Evolutionary conservation across 2,888 invertebrate species (phyloP).

Genomic region (Euproctis similis): DNA sequence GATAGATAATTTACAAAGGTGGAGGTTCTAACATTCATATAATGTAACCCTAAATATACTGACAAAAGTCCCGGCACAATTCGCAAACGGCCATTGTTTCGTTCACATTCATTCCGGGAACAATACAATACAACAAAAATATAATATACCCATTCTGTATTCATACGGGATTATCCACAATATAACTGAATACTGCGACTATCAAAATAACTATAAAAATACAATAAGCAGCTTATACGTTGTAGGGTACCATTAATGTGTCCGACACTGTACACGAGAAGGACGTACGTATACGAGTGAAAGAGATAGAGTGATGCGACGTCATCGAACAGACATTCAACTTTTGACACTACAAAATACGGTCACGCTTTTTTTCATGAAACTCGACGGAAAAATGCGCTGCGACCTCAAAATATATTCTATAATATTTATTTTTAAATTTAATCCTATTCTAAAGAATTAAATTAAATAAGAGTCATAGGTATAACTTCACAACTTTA

Average conservation of each 20-base stretch:
- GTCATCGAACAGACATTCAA: slow-evolving; percentile 29
- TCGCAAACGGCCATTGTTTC: slow-evolving; percentile 59
- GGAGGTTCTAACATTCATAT: too few relatives aligned
- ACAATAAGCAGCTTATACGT: slow-evolving; percentile 71
- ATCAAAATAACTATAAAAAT: slow-evolving; percentile 76
- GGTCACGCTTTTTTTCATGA: too few relatives aligned
- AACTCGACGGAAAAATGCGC: too few relatives aligned
- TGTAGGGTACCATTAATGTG: slow-evolving; percentile 65
- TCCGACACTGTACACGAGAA: slow-evolving; percentile 39
- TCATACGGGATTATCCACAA: slow-evolving; percentile 61
- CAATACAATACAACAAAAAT: slow-evolving; percentile 50
- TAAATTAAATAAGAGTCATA: too few relatives aligned
- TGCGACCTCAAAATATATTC: too few relatives aligned
- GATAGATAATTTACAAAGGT: too few relatives aligned
- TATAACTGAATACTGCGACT: slow-evolving; percentile 57
- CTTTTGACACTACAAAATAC: slow-evolving; percentile 46
- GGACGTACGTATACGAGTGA: slow-evolving; percentile 19
- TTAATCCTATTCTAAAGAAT: too few relatives aligned
- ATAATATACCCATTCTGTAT: slow-evolving; percentile 58
- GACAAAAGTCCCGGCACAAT: too few relatives aligned
- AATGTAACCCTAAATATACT: too few relatives aligned
- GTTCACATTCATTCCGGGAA: slow-evolving; percentile 64
- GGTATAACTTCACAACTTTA: too few relatives aligned
- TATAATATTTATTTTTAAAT: too few relatives aligned
- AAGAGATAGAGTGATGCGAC: slow-evolving; percentile 7